These are phyloP conservation scores for Schizotus pectinicornis DNA, from an alignment of 2,888 invertebrate genomes.

Conservation along the genomic window DNA sequence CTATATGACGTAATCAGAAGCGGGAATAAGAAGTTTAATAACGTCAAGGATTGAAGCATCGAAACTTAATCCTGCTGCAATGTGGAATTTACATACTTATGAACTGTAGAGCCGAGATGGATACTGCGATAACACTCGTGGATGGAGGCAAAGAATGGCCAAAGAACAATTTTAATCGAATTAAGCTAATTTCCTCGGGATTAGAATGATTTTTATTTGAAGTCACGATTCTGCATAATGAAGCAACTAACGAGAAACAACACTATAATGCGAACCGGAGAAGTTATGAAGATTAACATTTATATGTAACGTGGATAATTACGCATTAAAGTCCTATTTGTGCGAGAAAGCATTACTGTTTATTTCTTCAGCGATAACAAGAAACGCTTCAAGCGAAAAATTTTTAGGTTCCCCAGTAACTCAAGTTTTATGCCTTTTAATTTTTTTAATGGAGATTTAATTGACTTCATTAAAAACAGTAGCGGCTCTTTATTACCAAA, in stretches of 20 bases:
- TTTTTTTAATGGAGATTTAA: too few species aligned
- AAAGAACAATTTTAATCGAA: background rate
- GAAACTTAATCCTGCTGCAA: background rate
- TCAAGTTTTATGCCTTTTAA: too few species aligned
- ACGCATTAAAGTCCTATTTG: too few species aligned
- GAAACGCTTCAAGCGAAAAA: too few species aligned
- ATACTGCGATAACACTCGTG: background rate
- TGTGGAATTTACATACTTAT: conserved; percentile 1
- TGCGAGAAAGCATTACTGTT: too few species aligned
- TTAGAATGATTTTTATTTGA: too few species aligned
- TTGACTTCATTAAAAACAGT: too few species aligned
- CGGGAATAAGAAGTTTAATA: conserved; percentile 17
- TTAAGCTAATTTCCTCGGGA: background rate
- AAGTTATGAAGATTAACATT: background rate
- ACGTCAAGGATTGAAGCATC: conserved; percentile 8
- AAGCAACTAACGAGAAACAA: background rate
- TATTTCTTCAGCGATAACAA: too few species aligned
- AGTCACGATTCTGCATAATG: background rate
- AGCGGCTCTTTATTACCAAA: too few species aligned
- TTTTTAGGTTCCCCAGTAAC: too few species aligned
- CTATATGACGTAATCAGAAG: conserved; percentile 14
- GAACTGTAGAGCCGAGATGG: background rate
- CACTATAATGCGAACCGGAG: background rate
- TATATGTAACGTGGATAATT: background rate
- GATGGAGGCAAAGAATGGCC: background rate